Evolutionary conservation across 2,888 invertebrate species (phyloP).

Genomic region (Leucophenga montana): DNA sequence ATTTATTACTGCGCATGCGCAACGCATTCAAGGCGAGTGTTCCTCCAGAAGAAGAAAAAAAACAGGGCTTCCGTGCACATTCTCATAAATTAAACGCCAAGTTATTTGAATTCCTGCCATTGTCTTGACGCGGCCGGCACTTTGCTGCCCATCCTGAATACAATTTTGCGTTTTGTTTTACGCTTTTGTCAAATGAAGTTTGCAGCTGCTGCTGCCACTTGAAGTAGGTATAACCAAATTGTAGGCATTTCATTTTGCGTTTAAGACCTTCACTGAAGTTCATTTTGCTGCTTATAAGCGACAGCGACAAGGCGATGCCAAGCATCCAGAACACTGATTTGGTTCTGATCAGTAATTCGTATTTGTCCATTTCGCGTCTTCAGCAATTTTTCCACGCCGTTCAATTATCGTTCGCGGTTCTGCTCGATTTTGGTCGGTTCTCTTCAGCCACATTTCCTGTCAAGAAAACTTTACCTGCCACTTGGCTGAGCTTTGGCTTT

Average conservation of each 20-base stretch:
- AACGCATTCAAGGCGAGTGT: conserved; percentile 11
- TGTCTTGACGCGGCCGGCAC: conserved; percentile 36
- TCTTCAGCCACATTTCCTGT: conserved; percentile 58
- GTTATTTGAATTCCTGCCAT: conserved; percentile 65
- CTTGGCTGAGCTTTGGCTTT: conserved; percentile 46
- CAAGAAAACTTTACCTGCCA: conserved; percentile 53
- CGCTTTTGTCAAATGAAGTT: conserved; percentile 64
- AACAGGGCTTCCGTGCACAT: conserved; percentile 56
- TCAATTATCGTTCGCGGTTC: conserved; percentile 56
- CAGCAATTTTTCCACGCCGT: conserved; percentile 66
- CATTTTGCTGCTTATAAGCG: no score
- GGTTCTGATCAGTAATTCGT: conserved; percentile 63
- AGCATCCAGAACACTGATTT: conserved; percentile 63
- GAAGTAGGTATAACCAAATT: conserved; percentile 47
- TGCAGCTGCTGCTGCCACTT: conserved; percentile 63
- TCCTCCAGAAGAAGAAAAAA: not conserved
- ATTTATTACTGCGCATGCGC: conserved; percentile 52
- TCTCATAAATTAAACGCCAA: conserved; percentile 70
- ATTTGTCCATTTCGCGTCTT: conserved; percentile 67
- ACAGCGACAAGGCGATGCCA: conserved; percentile 30
- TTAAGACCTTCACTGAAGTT: conserved; percentile 6
- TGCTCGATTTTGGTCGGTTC: conserved; percentile 30
- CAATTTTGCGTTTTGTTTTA: conserved; percentile 42
- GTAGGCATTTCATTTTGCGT: conserved; percentile 40
- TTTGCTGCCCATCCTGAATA: no score